Evolutionary conservation across 2,888 invertebrate genomes (phyloP), one percentile per base, ranked within the genome.

Genomic region (Argyra leucocephala): DNA sequence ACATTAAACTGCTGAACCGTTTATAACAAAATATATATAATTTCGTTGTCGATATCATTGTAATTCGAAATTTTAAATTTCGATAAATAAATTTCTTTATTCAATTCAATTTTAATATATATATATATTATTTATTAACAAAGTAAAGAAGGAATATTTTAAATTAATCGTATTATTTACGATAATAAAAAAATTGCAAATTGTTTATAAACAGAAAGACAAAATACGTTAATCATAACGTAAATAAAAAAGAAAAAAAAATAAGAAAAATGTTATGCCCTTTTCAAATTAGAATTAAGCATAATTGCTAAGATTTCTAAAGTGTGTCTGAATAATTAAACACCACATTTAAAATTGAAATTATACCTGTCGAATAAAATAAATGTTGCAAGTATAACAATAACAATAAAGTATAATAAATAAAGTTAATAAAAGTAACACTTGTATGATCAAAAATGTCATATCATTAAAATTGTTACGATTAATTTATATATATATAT

Each of bases 161-260:
- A n/a, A 48, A 48, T 48, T 48, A 48, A 48, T 48, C 48, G 48
- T n/a, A 48, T 48, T 48, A 48, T 48, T 48, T 15, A 48, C 48
- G 48, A 1, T 18, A 48, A 48, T 48, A 48, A 48, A 48, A 48
- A 48, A 10, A 37, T n/a, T 48, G 48, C 48, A 48, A 48, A 48
- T 48, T 48, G 48, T n/a, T 48, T 48, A 48, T 48, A 48, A 48
- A 48, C 48, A 48, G 48, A 18, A 18, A 18, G 3, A n/a, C 48
- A 48, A 15, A 48, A 48, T 10, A 26, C 26, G 9, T 10, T 12
- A 31, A 6, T 7, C 1, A 31, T 31, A 31, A 31, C 12, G 12
- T 6, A 31, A 31, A 31, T 6, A 6, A 31, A 31, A 31, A 7
- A 31, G 2, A 31, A 6, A 7, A 31, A 31, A 31, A 7, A 31